A percentile compares a stretch with the other conserved stretches of the same genome.
Conservation (phyloP, 2,797 vertebrate genomes). For the Rhadinocentrus ornatus region DNA sequence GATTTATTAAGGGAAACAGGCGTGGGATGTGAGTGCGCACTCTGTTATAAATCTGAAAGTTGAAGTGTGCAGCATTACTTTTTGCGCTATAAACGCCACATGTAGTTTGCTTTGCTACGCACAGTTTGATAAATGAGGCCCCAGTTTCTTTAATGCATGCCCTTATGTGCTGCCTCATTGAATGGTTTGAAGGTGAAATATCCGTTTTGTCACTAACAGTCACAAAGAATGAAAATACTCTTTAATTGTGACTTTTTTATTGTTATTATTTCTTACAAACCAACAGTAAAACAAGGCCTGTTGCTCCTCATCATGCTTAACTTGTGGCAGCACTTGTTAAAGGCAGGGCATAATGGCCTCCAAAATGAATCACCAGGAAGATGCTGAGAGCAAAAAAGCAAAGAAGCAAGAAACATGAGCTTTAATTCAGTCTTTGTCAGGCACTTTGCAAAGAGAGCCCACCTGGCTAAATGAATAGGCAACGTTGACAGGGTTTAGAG, state of each 20-base stretch:
- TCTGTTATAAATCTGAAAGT: no score
- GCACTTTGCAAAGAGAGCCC: slow-evolving; percentile 53
- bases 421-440: slow-evolving; percentile 50
- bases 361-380: slow-evolving; percentile 19
- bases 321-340: background rate
- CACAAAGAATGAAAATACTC: background rate
- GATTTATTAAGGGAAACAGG: no score
- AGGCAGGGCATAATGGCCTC: background rate
- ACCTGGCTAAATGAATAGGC: slow-evolving; percentile 73
- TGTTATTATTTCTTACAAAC: background rate
- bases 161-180: no score
- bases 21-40: no score
- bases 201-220: no score
- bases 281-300: background rate
- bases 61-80: no score
- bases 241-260: no score
- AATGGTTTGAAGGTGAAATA: background rate
- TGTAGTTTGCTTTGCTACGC: no score
- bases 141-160: no score
- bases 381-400: slow-evolving; percentile 36
- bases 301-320: background rate
- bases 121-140: no score
- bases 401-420: slow-evolving; percentile 19
- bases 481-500: slow-evolving; percentile 69
- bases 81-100: no score